phyloP scores from a whole-genome alignment of 2,888 invertebrate species.

The Parasteatoda lunata region DNA sequence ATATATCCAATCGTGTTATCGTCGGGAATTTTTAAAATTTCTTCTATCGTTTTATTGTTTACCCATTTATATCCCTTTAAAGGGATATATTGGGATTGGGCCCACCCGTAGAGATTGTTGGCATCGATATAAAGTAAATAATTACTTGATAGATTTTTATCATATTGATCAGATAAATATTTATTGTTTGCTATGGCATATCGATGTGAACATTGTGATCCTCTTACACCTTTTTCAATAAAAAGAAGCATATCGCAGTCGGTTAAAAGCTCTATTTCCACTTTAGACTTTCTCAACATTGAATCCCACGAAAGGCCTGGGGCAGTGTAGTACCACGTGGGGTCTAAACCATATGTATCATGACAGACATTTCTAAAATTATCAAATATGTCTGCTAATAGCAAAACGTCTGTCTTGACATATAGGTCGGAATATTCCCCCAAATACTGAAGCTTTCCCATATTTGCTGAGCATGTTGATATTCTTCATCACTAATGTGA shows the following conservation, averaged over 20 bases:
- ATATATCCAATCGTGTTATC: neutral
- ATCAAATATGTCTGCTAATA: conserved; percentile 68
- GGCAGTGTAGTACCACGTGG: conserved; percentile 71
- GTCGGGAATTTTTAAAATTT: neutral
- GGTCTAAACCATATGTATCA: conserved; percentile 12
- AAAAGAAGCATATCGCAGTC: conserved; percentile 71
- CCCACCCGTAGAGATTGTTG: neutral
- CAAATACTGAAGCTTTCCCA: conserved; percentile 70
- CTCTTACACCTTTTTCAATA: conserved; percentile 35
- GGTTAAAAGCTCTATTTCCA: conserved; percentile 70
- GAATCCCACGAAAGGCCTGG: conserved; percentile 68
- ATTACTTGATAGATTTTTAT: neutral
- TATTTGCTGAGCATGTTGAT: conserved; percentile 70
- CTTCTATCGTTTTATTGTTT: neutral
- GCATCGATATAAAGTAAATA: neutral
- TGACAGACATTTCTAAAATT: conserved; percentile 71
- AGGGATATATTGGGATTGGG: neutral
- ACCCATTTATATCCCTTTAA: neutral
- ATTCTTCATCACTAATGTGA: conserved; percentile 63
- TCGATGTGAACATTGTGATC: conserved; percentile 39
- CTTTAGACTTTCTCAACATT: conserved; percentile 51
- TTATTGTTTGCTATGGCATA: neutral
- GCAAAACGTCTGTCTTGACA: conserved; percentile 69
- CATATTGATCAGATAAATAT: neutral
- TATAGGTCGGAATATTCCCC: conserved; percentile 69